phyloP scores from a whole-genome alignment of 1,140 invertebrate species.

The Pogonomyrmex barbatus region DNA sequence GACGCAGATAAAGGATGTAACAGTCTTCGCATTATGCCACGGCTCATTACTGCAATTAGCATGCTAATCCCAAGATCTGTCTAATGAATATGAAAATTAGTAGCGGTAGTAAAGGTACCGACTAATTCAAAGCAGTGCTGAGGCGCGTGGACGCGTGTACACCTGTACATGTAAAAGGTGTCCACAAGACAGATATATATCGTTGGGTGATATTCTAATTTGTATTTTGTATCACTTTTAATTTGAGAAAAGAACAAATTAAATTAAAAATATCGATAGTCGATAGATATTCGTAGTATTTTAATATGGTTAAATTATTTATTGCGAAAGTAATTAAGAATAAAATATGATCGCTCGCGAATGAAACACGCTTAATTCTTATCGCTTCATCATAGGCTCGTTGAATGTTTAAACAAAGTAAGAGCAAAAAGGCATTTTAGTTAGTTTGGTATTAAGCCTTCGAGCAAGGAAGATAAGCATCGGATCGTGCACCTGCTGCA shows the following conservation, averaged over 20 bases:
- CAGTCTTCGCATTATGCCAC: constrained; percentile 40
- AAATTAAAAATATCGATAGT: not conserved
- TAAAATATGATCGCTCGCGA: constrained; percentile 1
- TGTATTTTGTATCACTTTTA: not conserved
- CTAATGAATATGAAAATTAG: constrained; percentile 75
- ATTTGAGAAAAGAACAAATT: not conserved
- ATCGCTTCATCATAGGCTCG: constrained; percentile 51
- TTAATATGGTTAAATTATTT: not conserved
- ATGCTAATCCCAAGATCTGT: constrained; percentile 66
- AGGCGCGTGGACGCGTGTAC: constrained; percentile 22
- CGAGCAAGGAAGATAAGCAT: constrained; percentile 61
- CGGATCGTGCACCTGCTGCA: constrained; percentile 61
- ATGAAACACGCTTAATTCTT: constrained; percentile 26
- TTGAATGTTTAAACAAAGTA: constrained; percentile 58
- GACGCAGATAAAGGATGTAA: constrained; percentile 47
- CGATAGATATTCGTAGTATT: not conserved
- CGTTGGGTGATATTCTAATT: constrained; percentile 1
- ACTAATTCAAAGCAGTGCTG: constrained; percentile 59
- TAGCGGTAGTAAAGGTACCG: not conserved
- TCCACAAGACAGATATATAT: constrained; percentile 45
- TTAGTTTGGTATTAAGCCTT: constrained; percentile 41
- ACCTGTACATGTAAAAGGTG: constrained; percentile 35
- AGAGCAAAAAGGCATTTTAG: constrained; percentile 42
- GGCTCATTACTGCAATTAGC: constrained; percentile 73
- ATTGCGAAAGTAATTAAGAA: constrained; percentile 3